Evolutionary conservation across 1,140 invertebrate species (phyloP).

Genomic region (Drosophila rufa): DNA sequence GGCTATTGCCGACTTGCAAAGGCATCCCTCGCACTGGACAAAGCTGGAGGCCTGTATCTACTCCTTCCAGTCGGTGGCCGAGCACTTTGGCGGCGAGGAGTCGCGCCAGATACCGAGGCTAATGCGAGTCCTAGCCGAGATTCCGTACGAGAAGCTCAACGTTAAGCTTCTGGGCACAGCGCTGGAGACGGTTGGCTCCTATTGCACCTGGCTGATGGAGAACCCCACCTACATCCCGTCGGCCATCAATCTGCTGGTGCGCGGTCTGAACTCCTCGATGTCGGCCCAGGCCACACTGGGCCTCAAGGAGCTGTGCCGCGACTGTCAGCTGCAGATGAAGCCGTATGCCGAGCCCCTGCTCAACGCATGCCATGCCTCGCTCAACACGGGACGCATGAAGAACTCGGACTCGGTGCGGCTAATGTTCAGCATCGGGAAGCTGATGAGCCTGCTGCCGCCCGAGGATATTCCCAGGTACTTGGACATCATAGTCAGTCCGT

Average conservation of each 20-base stretch:
- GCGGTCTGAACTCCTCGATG: constrained; percentile 89
- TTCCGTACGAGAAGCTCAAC: constrained; percentile 88
- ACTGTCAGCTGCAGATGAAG: constrained; percentile 90
- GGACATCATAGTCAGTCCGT: constrained; percentile 89
- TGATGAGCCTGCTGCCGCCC: constrained; percentile 89
- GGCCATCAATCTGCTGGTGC: constrained; percentile 88
- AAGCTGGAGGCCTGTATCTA: constrained; percentile 91
- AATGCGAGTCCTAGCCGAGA: constrained; percentile 89
- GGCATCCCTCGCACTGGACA: constrained; percentile 84
- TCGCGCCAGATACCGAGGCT: constrained; percentile 88
- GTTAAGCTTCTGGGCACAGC: constrained; percentile 88
- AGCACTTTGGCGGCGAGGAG: constrained; percentile 89
- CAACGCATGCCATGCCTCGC: constrained; percentile 86
- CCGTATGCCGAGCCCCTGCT: constrained; percentile 91
- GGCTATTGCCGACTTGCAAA: constrained; percentile 85
- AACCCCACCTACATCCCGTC: constrained; percentile 87
- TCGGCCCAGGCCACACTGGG: constrained; percentile 93
- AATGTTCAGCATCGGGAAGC: constrained; percentile 92
- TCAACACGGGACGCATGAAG: constrained; percentile 87
- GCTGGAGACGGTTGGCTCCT: constrained; percentile 91
- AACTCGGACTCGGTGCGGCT: constrained; percentile 89
- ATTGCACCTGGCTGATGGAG: constrained; percentile 92
- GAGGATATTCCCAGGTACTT: constrained; percentile 89
- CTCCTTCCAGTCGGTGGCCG: constrained; percentile 92
- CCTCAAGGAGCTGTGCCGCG: constrained; percentile 93